A percentile compares a stretch with the other conserved stretches of the same genome.
phyloP scores from a whole-genome alignment of 2,797 vertebrate genomes.

The Cyclura pinguis region DNA sequence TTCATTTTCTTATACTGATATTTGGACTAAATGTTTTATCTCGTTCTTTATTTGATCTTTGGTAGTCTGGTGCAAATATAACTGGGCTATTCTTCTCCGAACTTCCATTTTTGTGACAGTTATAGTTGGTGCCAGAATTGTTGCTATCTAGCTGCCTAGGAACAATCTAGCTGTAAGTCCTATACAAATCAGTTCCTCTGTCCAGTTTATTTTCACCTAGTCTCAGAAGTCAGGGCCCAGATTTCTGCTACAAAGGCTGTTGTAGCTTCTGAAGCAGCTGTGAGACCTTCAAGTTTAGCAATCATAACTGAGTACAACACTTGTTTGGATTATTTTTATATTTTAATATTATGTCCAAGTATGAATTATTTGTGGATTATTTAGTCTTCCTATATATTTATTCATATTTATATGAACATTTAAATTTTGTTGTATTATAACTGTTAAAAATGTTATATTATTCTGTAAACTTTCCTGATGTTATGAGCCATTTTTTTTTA shows the following conservation, averaged over 20 bases:
- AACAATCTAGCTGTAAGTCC: not conserved
- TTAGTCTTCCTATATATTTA: not conserved
- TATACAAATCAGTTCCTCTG: not conserved
- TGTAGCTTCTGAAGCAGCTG: too few species aligned
- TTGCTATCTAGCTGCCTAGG: not conserved
- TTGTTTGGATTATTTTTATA: not conserved
- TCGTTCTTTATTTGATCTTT: not conserved
- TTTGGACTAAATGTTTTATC: not conserved
- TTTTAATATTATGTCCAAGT: not conserved
- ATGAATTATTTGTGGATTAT: not conserved
- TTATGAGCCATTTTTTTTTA: not conserved
- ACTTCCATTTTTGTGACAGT: not conserved
- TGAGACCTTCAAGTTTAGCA: not conserved
- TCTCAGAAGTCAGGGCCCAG: too few species aligned
- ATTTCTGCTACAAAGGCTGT: not conserved
- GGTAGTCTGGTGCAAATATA: not conserved
- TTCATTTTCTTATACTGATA: slow-evolving; percentile 34
- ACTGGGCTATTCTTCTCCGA: not conserved
- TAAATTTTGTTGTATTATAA: not conserved
- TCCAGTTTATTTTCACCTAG: not conserved
- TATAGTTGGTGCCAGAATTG: not conserved
- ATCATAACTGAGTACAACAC: not conserved
- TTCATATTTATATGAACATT: not conserved
- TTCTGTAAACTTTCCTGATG: not conserved
- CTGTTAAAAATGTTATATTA: not conserved